Evolutionary conservation across 64 coral and sea anemone species (phyloP).

Genomic region (Hydrozoanthus tunicans): DNA sequence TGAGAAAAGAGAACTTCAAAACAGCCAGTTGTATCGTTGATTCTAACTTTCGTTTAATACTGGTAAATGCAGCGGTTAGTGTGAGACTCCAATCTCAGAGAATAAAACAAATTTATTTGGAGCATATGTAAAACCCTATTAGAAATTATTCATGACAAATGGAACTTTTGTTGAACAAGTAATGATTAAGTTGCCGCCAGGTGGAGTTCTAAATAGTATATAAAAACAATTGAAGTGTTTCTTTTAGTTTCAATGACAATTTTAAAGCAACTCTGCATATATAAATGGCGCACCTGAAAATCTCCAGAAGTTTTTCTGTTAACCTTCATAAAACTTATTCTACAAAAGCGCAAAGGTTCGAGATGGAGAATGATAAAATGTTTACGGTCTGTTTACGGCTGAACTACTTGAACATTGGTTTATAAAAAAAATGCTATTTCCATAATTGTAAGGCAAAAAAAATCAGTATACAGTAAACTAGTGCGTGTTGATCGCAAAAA

Average conservation of each 20-base stretch:
- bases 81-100: not conserved
- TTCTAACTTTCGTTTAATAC: not conserved
- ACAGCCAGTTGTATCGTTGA: not conserved
- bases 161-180: slow-evolving; percentile 6
- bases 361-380: not conserved
- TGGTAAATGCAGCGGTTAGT: not conserved
- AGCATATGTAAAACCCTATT: not conserved
- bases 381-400: not conserved
- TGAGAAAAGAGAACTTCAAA: not conserved
- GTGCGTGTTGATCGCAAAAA: too few species aligned
- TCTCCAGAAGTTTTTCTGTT: not conserved
- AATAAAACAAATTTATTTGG: not conserved
- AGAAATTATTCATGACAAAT: slow-evolving; percentile 50
- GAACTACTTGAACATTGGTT: too few species aligned
- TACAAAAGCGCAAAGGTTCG: not conserved
- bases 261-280: not conserved
- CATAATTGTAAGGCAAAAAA: too few species aligned
- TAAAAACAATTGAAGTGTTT: slow-evolving; percentile 11
- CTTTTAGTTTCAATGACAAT: slow-evolving; percentile 30
- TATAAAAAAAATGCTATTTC: too few species aligned
- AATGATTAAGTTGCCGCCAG: not conserved
- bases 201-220: slow-evolving; percentile 34
- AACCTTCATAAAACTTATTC: not conserved
- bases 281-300: not conserved
- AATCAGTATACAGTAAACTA: too few species aligned